Evolutionary conservation across 2,797 vertebrate genomes (phyloP).

Genomic region (Kryptopterus vitreolus): DNA sequence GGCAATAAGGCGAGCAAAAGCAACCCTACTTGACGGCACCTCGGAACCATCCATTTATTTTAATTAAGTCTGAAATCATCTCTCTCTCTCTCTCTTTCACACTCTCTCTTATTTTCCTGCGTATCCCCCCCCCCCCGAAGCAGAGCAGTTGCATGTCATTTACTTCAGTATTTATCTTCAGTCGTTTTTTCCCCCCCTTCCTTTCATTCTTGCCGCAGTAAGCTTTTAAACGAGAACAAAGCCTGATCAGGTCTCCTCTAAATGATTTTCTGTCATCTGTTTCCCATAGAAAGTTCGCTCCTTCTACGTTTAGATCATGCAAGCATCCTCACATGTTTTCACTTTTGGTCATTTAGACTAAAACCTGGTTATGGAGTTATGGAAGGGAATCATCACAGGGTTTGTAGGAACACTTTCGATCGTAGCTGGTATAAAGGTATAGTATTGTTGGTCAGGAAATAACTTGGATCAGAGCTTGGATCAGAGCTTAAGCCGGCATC

Average conservation of each 20-base stretch:
- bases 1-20: conserved; percentile 25
- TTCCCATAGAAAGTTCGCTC: background rate
- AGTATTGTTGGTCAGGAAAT: no score
- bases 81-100: conserved; percentile 9
- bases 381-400: background rate
- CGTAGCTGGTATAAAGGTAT: background rate
- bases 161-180: conserved; percentile 33
- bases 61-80: conserved; percentile 52
- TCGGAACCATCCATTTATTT: conserved; percentile 48
- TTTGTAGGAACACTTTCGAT: background rate
- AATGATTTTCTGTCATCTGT: conserved; percentile 9
- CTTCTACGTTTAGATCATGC: background rate
- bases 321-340: background rate
- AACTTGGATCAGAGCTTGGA: background rate
- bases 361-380: background rate
- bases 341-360: conserved; percentile 4
- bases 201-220: background rate
- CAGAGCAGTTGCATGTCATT: conserved; percentile 37
- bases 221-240: conserved; percentile 33
- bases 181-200: background rate
- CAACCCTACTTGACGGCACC: conserved; percentile 26
- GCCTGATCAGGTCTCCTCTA: conserved; percentile 28
- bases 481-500: background rate
- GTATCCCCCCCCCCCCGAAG: conserved; percentile 27
- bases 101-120: conserved; percentile 21